Evolutionary conservation across 2,797 vertebrate species (phyloP).

Genomic region (Rhyacichthys aspro): DNA sequence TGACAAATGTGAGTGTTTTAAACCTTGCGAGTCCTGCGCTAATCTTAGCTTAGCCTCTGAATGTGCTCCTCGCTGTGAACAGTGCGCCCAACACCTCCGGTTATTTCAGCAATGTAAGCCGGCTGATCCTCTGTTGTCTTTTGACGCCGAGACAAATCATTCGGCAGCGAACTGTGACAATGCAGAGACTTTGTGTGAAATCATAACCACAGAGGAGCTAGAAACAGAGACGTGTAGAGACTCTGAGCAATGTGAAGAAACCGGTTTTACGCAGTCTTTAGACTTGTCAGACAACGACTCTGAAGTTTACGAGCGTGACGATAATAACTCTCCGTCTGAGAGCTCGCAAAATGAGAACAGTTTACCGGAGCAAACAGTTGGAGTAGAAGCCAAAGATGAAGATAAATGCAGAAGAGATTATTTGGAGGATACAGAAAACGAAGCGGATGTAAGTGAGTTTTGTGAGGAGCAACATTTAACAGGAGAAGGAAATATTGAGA

Average conservation of each 20-base stretch:
- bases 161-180: slow-evolving; percentile 43
- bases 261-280: slow-evolving; percentile 19
- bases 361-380: slow-evolving; percentile 21
- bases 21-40: slow-evolving; percentile 62
- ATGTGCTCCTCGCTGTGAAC: slow-evolving; percentile 62
- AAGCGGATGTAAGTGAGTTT: slow-evolving; percentile 14
- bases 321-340: slow-evolving; percentile 27
- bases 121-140: slow-evolving; percentile 52
- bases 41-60: slow-evolving; percentile 64
- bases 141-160: slow-evolving; percentile 54
- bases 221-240: slow-evolving; percentile 56
- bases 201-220: slow-evolving; percentile 29
- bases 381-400: slow-evolving; percentile 20
- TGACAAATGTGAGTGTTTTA: slow-evolving; percentile 66
- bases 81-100: slow-evolving; percentile 56
- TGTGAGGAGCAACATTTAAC: slow-evolving; percentile 9
- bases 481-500: not conserved
- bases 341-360: slow-evolving; percentile 19
- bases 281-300: slow-evolving; percentile 36
- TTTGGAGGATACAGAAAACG: slow-evolving; percentile 34
- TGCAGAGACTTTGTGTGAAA: slow-evolving; percentile 48
- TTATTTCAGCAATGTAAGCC: slow-evolving; percentile 66
- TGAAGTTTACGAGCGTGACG: slow-evolving; percentile 41
- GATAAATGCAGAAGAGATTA: slow-evolving; percentile 22
- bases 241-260: slow-evolving; percentile 47